A percentile compares a stretch with the other conserved stretches of the same genome.
phyloP scores from a whole-genome alignment of 2,888 invertebrate genomes.

The Mesorhabditis sp. region DNA sequence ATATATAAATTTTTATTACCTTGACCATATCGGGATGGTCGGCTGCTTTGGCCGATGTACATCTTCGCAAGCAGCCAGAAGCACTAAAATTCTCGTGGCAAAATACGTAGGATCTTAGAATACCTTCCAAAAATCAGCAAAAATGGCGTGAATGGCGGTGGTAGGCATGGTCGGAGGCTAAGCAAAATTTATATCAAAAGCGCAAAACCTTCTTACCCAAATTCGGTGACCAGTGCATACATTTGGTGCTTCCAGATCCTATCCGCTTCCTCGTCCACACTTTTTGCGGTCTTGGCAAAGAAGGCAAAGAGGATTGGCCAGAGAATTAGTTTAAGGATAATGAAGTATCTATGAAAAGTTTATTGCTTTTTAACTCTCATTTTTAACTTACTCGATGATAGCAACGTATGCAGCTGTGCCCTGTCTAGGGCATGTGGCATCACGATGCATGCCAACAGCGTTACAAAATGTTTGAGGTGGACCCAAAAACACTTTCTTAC shows the following conservation, averaged over 20 bases:
- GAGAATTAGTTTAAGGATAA: constrained; percentile 49
- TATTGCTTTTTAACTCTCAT: background rate
- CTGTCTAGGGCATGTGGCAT: constrained; percentile 41
- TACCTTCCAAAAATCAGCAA: constrained; percentile 33
- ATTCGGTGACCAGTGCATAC: constrained; percentile 57
- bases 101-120: constrained; percentile 24
- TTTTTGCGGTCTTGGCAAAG: constrained; percentile 56
- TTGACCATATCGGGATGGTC: constrained; percentile 19
- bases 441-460: constrained; percentile 38
- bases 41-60: background rate
- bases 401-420: constrained; percentile 30
- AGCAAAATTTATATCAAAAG: constrained; percentile 7
- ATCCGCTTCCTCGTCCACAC: constrained; percentile 57
- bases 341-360: constrained; percentile 19
- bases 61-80: constrained; percentile 2
- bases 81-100: constrained; percentile 11
- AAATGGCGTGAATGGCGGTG: constrained; percentile 57
- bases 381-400: constrained; percentile 24
- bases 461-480: constrained; percentile 32
- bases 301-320: constrained; percentile 59
- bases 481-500: constrained; percentile 25
- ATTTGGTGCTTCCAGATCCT: constrained; percentile 59
- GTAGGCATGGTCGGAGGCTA: constrained; percentile 56
- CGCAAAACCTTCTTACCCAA: constrained; percentile 24
- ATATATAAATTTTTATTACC: background rate